phyloP scores from a whole-genome alignment of 1,140 invertebrate genomes.

The Piezodorus guildinii region DNA sequence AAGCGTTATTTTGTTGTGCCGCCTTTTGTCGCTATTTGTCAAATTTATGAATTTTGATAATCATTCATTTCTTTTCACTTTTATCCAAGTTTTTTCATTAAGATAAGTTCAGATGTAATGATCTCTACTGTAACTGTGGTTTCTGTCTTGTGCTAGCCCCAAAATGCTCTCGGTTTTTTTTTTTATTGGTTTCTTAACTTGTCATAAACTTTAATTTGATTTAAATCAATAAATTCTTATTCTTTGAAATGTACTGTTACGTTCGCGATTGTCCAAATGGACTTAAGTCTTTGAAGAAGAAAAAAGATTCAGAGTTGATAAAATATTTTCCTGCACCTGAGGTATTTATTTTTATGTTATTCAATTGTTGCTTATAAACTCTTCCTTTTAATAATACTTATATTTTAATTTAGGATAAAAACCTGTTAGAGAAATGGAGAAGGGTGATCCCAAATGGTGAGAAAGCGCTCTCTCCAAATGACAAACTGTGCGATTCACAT shows the following conservation, averaged over 20 bases:
- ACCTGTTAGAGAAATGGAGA: not conserved
- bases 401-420: slow-evolving; percentile 1
- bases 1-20: too few relatives aligned
- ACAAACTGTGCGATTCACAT: slow-evolving; percentile 4
- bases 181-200: too few relatives aligned
- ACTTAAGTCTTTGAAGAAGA: not conserved
- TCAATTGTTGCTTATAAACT: not conserved
- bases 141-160: too few relatives aligned
- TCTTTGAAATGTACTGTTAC: slow-evolving; percentile 5
- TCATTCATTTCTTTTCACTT: too few relatives aligned
- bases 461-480: not conserved
- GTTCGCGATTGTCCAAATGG: slow-evolving; percentile 7
- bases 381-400: not conserved
- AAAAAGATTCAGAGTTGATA: not conserved
- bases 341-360: not conserved
- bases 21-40: too few relatives aligned
- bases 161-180: too few relatives aligned
- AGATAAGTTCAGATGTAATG: too few relatives aligned
- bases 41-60: too few relatives aligned
- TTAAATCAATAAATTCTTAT: not conserved
- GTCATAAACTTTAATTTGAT: not conserved
- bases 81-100: too few relatives aligned
- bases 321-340: not conserved
- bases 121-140: too few relatives aligned
- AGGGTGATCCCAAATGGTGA: not conserved